Conservation (phyloP, 2,888 invertebrate genomes). For the Aphodius sticticus region DNA sequence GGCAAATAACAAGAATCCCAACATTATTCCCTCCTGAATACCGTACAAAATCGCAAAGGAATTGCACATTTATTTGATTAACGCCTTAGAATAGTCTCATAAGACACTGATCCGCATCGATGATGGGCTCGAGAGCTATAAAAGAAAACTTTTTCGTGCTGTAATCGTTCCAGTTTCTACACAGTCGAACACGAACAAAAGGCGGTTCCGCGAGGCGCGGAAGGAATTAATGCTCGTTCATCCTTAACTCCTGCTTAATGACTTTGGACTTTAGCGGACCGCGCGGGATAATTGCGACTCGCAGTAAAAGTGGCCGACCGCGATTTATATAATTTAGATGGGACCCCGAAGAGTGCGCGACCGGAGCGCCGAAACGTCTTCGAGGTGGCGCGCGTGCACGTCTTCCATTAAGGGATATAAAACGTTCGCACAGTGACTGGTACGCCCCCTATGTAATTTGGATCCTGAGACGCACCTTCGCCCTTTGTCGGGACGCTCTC, state of each 20-base stretch:
- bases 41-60: not conserved
- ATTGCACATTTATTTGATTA: not conserved
- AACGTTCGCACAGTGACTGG: not conserved
- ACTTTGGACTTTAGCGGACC: slow-evolving; percentile 4
- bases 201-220: not conserved
- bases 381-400: not conserved
- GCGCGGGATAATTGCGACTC: not conserved
- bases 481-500: not conserved
- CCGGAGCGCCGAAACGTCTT: not conserved
- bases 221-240: not conserved
- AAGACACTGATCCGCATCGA: not conserved
- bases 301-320: not conserved
- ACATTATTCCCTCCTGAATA: not conserved
- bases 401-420: not conserved
- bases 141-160: not conserved
- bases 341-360: not conserved
- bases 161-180: not conserved
- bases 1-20: not conserved
- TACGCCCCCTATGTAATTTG: not conserved
- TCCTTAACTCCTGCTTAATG: not conserved
- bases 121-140: not conserved
- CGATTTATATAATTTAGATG: slow-evolving; percentile 4
- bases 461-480: not conserved
- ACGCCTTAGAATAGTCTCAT: not conserved
- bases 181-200: not conserved